Percentiles rank a stretch among this genome's conserved stretches.
These are phyloP conservation scores for Drosophila pegasa DNA, from an alignment of 2,888 invertebrate species.

Conservation along the genomic window DNA sequence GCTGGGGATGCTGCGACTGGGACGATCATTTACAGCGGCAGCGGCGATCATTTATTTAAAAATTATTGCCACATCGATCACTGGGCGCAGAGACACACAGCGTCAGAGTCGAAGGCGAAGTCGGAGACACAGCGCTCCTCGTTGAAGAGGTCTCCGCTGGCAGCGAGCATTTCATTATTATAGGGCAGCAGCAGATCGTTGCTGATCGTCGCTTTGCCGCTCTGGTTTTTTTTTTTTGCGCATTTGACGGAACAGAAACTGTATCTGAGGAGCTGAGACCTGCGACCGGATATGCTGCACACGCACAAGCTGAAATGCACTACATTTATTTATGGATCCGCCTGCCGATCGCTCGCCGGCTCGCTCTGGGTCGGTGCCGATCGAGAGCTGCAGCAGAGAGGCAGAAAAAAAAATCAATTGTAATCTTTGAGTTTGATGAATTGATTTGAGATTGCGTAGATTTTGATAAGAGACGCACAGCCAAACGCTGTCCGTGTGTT, in stretches of 20 bases:
- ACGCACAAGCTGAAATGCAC: constrained; percentile 68
- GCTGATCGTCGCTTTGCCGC: constrained; percentile 31
- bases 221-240: constrained; percentile 47
- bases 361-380: constrained; percentile 2
- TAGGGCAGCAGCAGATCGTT: constrained; percentile 60
- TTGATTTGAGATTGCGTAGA: constrained; percentile 76
- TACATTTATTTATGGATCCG: constrained; percentile 83
- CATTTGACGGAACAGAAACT: constrained; percentile 69
- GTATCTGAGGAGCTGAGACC: constrained; percentile 12
- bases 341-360: constrained; percentile 47
- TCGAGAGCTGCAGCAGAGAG: constrained; percentile 16
- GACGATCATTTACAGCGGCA: constrained; percentile 75
- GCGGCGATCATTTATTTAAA: constrained; percentile 78
- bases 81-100: constrained; percentile 46
- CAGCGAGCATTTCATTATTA: constrained; percentile 71
- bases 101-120: constrained; percentile 8
- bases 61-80: constrained; percentile 82
- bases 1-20: constrained; percentile 25
- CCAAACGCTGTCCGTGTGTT: constrained; percentile 9
- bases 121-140: constrained; percentile 13
- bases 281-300: constrained; percentile 76
- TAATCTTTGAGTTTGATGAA: constrained; percentile 79
- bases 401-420: constrained; percentile 69
- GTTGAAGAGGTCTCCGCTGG: constrained; percentile 6
- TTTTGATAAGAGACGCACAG: constrained; percentile 63